These are phyloP conservation scores for Pterostichus niger DNA, from an alignment of 2,888 invertebrate species.

Conservation along the genomic window DNA sequence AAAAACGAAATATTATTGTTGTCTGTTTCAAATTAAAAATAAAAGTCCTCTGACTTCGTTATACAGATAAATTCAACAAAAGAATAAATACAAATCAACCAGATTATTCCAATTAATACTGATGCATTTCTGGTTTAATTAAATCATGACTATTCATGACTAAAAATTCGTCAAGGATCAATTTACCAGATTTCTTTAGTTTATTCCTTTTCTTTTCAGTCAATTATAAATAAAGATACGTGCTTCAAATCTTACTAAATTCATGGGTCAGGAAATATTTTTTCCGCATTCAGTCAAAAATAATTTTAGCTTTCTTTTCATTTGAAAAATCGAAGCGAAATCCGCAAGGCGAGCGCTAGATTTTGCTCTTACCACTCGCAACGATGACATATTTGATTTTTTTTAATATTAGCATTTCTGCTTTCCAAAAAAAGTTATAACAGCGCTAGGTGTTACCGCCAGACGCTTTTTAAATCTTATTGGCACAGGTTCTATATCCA, in stretches of 20 bases:
- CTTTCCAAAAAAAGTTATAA: conserved; percentile 4
- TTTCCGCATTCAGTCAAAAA: conserved; percentile 6
- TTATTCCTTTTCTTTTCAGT: too few relatives aligned
- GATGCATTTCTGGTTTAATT: conserved; percentile 35
- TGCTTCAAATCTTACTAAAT: neutral
- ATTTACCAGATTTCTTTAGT: too few relatives aligned
- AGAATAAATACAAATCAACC: conserved; percentile 12
- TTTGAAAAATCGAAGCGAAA: conserved; percentile 20
- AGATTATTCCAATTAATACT: conserved; percentile 19
- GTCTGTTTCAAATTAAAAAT: conserved; percentile 7
- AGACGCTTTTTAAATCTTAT: conserved; percentile 16
- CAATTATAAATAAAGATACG: too few relatives aligned
- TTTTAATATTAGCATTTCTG: conserved; percentile 28
- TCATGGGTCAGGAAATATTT: neutral
- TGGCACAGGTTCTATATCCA: neutral
- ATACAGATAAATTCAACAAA: neutral
- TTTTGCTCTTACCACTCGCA: neutral
- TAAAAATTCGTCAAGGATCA: neutral
- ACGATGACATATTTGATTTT: conserved; percentile 14
- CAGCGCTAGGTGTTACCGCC: conserved; percentile 12
- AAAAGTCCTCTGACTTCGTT: conserved; percentile 4
- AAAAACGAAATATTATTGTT: conserved; percentile 30
- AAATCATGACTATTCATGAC: conserved; percentile 34
- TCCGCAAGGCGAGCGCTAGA: conserved; percentile 3
- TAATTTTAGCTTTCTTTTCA: conserved; percentile 12